Percentiles rank a stretch among this genome's conserved stretches.
Conservation (phyloP, 2,797 vertebrate species). For the Emydoidea blandingii region DNA sequence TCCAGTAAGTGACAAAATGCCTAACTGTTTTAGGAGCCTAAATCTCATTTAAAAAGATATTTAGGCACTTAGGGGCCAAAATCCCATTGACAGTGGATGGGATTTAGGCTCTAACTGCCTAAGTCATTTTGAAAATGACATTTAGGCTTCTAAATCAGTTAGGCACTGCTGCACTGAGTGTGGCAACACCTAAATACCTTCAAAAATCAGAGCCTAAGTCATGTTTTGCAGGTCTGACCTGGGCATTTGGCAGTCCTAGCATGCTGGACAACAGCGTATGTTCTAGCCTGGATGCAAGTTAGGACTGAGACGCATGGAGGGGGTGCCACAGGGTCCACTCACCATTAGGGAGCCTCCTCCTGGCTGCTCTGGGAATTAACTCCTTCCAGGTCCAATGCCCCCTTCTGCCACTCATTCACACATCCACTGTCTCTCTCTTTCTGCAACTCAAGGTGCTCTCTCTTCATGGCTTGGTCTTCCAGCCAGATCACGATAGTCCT, state of each 20-base stretch:
- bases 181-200: not conserved
- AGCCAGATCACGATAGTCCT: not conserved
- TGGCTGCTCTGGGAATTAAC: not conserved
- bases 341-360: not conserved
- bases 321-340: not conserved
- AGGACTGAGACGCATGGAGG: not conserved
- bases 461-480: not conserved
- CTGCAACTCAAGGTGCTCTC: too few species aligned
- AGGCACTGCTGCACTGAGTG: not conserved
- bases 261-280: not conserved
- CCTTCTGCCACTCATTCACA: not conserved
- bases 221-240: constrained; percentile 67
- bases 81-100: not conserved
- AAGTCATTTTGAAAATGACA: not conserved
- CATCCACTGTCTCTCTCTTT: not conserved
- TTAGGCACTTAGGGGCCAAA: not conserved
- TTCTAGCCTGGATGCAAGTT: not conserved
- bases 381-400: not conserved
- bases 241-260: constrained; percentile 35
- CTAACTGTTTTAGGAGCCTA: not conserved
- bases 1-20: not conserved
- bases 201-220: not conserved
- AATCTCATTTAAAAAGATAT: not conserved
- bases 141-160: not conserved
- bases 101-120: not conserved